Conservation (phyloP, 2,113 vertebrate species). For the Leiothrix lutea region DNA sequence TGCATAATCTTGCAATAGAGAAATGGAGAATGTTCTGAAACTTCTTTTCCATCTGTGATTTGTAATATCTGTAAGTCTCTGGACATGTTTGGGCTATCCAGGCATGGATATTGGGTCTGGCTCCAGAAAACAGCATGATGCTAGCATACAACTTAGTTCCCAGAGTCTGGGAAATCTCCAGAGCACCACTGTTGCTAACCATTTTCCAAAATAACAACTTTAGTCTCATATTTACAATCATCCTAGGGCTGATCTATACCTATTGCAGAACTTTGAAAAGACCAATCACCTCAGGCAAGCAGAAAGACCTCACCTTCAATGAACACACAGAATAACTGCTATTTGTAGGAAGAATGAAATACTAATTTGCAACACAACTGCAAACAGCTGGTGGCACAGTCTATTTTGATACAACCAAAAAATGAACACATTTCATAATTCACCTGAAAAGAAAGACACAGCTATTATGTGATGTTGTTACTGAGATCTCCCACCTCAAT, state of each 20-base stretch:
- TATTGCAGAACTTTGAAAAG: not conserved
- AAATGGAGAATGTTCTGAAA: not conserved
- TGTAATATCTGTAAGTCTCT: not conserved
- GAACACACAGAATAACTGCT: not conserved
- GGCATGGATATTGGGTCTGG: not conserved
- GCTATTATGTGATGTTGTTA: not conserved
- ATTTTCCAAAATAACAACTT: not conserved
- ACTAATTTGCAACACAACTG: not conserved
- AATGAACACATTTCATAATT: not conserved
- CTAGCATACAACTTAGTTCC: not conserved
- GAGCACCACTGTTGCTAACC: not conserved
- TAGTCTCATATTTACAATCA: not conserved
- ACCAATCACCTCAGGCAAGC: not conserved
- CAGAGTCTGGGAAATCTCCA: not conserved
- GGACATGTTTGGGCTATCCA: not conserved
- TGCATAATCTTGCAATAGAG: not conserved
- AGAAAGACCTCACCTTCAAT: not conserved
- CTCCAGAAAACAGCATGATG: constrained; percentile 4
- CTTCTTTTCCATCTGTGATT: not conserved
- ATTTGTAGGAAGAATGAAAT: not conserved
- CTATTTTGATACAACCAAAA: not conserved
- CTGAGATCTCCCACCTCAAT: not conserved
- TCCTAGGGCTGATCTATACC: not conserved
- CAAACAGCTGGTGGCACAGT: not conserved
- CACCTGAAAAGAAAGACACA: not conserved